These are phyloP conservation scores for Myrmecobius fasciatus DNA, from an alignment of 2,113 vertebrate species.

Conservation along the genomic window DNA sequence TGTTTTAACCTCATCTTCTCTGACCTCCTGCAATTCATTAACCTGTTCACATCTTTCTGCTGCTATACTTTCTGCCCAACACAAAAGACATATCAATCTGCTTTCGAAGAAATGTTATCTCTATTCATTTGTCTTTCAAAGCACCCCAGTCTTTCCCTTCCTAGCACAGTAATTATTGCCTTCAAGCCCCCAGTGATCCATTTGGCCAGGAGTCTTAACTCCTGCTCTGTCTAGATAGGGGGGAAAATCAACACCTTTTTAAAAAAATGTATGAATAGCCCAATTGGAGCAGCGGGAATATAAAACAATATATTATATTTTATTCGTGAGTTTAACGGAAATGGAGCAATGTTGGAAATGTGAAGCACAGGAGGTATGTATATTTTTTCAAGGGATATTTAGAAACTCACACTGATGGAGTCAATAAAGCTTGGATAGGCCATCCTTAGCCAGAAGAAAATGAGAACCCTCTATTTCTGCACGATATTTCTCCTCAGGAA, in stretches of 20 bases:
- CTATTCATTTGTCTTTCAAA: slow-evolving; percentile 58
- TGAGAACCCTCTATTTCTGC: neutral
- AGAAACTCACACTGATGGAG: slow-evolving; percentile 6
- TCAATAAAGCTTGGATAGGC: neutral
- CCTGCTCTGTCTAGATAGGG: neutral
- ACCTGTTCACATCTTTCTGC: neutral
- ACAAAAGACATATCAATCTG: slow-evolving; percentile 32
- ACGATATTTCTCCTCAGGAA: slow-evolving; percentile 36
- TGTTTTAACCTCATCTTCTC: slow-evolving; percentile 26
- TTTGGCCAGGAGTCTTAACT: slow-evolving; percentile 9
- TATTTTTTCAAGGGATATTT: slow-evolving; percentile 15
- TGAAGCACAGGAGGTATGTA: neutral
- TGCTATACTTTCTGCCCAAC: neutral
- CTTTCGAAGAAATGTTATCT: slow-evolving; percentile 12
- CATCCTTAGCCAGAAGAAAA: neutral
- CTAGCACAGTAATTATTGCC: slow-evolving; percentile 16
- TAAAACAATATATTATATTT: neutral
- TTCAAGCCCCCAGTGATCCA: neutral
- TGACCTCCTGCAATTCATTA: slow-evolving; percentile 43
- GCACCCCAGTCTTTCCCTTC: slow-evolving; percentile 33
- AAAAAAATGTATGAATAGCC: neutral
- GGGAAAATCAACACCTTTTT: neutral
- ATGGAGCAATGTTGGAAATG: slow-evolving; percentile 22
- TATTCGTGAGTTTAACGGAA: neutral
- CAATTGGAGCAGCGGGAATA: slow-evolving; percentile 8